Base-by-base conservation (phyloP, 2,888 invertebrate genomes). In the Podotricha telesiphe region DNA sequence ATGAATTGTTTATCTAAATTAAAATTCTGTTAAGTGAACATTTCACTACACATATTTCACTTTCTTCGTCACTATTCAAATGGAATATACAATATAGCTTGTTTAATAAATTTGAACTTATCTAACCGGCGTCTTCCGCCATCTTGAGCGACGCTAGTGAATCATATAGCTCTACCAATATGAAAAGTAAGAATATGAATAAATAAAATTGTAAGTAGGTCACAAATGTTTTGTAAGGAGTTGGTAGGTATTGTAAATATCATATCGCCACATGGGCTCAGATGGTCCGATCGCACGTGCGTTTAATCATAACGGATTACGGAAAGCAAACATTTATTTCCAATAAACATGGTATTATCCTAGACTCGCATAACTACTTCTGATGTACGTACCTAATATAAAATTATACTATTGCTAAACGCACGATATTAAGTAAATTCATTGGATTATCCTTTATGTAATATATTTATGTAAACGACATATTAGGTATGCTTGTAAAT, bases 221-320 rank as follows among this genome's bases (percentile, higher is more conserved):
- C 74, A 63, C 58, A 55, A 66, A 67, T 66, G 62, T 71, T 58
- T 69, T 66, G 64, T 19, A 34, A 64, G 70, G 19, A 59, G 70
- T 42, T 66, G 69, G 72, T 74, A 72, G 70, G 69, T 71, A 72
- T 69, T 76, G 76, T 73, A 74, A 74, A 73, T 72, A 72, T 72
- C 61, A 69, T 70, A 74, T 74, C 71, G 62, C 75, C 78, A 76
- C 72, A 75, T 77, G 73, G 70, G 70, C 53, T 66, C 64, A 22
- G 59, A 66, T 65, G 53, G 65, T 63, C 67, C 19, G 73, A 47
- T 77, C 86, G 87, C 90, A 91, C 91, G 91, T 91, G 90, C 85
- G 85, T 83, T 83, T 85, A 84, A 88, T 91, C 89, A 86, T 79
- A 77, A 79, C 76, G 67, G 80, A 74, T 79, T 77, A 79, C 76